Percentiles rank a stretch among this genome's conserved stretches.
These are phyloP conservation scores for Taxidea taxus DNA, from an alignment of 2,113 vertebrate species.

Conservation along the genomic window DNA sequence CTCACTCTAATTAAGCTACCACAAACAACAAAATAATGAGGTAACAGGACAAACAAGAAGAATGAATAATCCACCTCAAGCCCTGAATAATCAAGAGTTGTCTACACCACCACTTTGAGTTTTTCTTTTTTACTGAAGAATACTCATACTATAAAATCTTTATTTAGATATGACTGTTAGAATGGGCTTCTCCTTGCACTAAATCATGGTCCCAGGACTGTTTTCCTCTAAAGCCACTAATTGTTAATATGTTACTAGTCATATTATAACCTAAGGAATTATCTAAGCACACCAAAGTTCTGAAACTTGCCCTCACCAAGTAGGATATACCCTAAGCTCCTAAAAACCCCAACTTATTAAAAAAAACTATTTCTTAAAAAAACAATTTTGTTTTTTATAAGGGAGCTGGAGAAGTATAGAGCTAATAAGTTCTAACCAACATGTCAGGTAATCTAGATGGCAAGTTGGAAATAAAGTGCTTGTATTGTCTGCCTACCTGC, in stretches of 20 bases:
- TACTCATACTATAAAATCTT: not conserved
- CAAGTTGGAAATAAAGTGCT: not conserved
- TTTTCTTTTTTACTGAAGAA: not conserved
- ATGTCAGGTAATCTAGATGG: not conserved
- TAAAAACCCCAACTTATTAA: not conserved
- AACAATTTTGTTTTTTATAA: not conserved
- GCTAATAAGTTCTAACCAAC: not conserved
- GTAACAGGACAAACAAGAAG: not conserved
- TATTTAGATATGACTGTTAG: conserved; percentile 17
- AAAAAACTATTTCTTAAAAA: not conserved
- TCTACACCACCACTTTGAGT: not conserved
- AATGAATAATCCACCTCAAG: not conserved
- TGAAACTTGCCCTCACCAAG: not conserved
- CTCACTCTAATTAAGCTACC: not conserved
- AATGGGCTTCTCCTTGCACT: not conserved
- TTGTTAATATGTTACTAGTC: not conserved
- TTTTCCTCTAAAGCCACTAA: not conserved
- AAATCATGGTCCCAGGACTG: not conserved
- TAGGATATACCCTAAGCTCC: not conserved
- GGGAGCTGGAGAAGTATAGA: not conserved
- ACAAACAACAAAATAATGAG: conserved; percentile 16
- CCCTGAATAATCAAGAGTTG: conserved; percentile 16
- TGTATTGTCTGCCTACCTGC: not conserved
- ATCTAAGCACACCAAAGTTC: not conserved
- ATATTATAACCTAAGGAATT: not conserved